Evolutionary conservation across 2,113 vertebrate genomes (phyloP).

Genomic region (Myiagra hebetior): DNA sequence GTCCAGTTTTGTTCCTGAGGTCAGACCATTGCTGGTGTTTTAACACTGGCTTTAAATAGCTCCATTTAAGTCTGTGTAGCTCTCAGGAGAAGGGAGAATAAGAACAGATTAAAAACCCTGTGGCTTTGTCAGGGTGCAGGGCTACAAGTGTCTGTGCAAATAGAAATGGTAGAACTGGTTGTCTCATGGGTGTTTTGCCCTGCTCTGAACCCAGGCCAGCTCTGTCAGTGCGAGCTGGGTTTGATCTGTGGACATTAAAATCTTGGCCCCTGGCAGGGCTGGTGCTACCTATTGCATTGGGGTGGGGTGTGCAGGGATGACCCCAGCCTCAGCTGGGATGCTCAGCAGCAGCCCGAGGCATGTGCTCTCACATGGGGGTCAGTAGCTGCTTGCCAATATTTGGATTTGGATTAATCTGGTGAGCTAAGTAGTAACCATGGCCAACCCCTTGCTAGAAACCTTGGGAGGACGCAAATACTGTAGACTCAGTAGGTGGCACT

Average conservation of each 20-base stretch:
- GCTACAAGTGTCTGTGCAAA: background rate
- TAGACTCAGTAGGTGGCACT: background rate
- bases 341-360: accelerated
- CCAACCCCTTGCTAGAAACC: background rate
- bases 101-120: background rate
- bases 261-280: background rate
- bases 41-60: background rate
- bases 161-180: background rate
- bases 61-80: background rate
- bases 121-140: background rate
- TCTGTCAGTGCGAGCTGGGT: background rate
- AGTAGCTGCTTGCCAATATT: background rate
- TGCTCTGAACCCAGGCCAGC: too few species aligned
- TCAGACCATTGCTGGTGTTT: background rate
- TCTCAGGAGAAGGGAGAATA: background rate
- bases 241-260: background rate
- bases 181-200: accelerated
- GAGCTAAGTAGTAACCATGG: background rate
- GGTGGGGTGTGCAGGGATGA: background rate
- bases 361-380: accelerated
- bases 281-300: accelerated
- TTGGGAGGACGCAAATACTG: background rate
- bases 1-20: background rate
- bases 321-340: background rate
- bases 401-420: background rate